Base-by-base conservation (phyloP, 2,888 invertebrate species). In the Thera britannica region DNA sequence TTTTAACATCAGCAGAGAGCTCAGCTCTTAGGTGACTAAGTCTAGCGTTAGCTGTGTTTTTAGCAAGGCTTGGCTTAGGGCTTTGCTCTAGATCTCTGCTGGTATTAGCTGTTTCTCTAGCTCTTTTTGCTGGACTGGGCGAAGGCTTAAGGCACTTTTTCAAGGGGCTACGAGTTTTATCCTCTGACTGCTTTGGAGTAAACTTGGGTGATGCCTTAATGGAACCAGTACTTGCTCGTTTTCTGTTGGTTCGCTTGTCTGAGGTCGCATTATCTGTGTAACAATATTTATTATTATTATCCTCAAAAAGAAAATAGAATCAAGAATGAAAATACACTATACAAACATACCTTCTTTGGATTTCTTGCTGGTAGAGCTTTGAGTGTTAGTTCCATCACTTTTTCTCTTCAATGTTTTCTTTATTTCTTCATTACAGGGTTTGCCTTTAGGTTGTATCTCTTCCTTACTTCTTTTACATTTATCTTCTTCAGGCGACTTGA, bases 351-450 rank as follows among this genome's bases (percentile, higher is more conserved):
- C 92, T 75, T 82, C 83, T 77, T 82, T 89, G 35, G 73, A 74
- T 73, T 81, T 87, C 70, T 87, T 86, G 58, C 76, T 84, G 0
- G 76, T 75, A 49, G 80, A 70, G 48, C 72, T 81, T 46, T 81
- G 83, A 49, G 81, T 82, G 62, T 76, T 71, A 46, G 59, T 48
- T 35, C 77, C 77, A 75, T 89, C 89, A 76, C 87, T 89, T 82
- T 89, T 92, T 61, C 92, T 82, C 74, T 93, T 93, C 34, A 83
- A 74, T 56, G 74, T 75, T 69, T 83, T 90, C 71, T 82, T 89
- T 48, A 77, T 75, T 9, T 68, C 56, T 48, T 88, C 87, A 51
- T 67, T 68, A 51, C 3, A 34, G 3, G 49, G n/a, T 67, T 60
- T 65, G 34, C 58, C 46, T 71, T 68, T 61, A 35, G 52, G 51